Evolutionary conservation across 2,113 vertebrate species (phyloP).

Genomic region (Verasper variegatus): DNA sequence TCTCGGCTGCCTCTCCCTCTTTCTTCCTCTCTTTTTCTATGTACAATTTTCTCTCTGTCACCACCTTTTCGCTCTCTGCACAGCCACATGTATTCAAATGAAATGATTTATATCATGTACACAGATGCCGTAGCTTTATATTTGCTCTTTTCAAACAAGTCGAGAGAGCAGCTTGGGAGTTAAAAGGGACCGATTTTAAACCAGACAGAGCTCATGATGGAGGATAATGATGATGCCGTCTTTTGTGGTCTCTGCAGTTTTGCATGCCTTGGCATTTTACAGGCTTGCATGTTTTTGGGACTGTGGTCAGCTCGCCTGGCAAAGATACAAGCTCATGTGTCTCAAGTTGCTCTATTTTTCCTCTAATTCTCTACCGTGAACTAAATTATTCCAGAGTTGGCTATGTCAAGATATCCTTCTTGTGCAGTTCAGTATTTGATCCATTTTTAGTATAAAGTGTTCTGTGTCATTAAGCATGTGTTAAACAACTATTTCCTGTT

Average conservation of each 20-base stretch:
- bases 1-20: neutral
- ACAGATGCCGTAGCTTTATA: neutral
- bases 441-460: neutral
- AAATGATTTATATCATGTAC: neutral
- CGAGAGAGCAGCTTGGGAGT: conserved; percentile 37
- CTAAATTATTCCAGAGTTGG: conserved; percentile 53
- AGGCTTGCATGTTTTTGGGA: conserved; percentile 66
- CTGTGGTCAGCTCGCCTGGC: conserved; percentile 73
- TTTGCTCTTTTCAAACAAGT: conserved; percentile 24
- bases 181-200: conserved; percentile 67
- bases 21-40: neutral
- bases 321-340: conserved; percentile 53
- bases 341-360: conserved; percentile 64
- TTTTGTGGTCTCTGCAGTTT: conserved; percentile 72
- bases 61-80: neutral
- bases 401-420: conserved; percentile 17
- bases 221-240: conserved; percentile 74
- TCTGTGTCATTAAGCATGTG: neutral
- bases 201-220: conserved; percentile 64
- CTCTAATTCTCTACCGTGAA: conserved; percentile 51
- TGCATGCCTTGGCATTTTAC: conserved; percentile 73
- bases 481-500: neutral
- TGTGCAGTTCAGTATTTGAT: neutral
- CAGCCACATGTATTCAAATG: conserved; percentile 6
- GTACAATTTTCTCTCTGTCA: neutral